phyloP scores from a whole-genome alignment of 2,888 invertebrate species.

The Agrochola macilenta region DNA sequence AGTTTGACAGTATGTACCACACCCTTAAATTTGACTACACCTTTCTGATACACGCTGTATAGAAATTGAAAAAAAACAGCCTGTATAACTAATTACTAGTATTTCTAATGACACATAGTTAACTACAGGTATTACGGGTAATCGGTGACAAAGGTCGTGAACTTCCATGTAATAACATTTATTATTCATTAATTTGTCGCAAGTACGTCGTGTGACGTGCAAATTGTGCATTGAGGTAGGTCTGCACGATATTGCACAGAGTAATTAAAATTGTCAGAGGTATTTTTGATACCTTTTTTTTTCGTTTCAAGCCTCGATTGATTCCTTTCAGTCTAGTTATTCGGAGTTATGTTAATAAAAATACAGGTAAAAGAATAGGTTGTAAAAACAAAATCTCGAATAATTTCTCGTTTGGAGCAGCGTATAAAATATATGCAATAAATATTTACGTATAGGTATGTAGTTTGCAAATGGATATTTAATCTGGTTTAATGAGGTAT shows the following conservation, averaged over 20 bases:
- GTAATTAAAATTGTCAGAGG: conserved; percentile 41
- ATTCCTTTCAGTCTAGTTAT: neutral
- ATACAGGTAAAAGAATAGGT: neutral
- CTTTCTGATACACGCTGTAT: no score
- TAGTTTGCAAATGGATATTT: neutral
- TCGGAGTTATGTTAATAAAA: neutral
- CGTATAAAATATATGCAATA: neutral
- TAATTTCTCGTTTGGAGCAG: neutral
- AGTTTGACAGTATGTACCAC: no score
- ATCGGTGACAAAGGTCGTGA: conserved; percentile 61
- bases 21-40: no score
- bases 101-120: conserved; percentile 11
- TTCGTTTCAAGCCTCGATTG: neutral
- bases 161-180: conserved; percentile 60
- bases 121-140: conserved; percentile 19
- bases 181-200: conserved; percentile 55
- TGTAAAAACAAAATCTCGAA: neutral
- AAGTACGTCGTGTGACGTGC: conserved; percentile 47
- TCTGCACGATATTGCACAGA: conserved; percentile 65
- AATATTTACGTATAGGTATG: neutral
- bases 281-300: neutral
- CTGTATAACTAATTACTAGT: neutral
- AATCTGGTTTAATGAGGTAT: neutral
- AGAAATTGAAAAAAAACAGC: neutral
- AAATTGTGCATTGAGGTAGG: conserved; percentile 73